Evolutionary conservation across 2,888 invertebrate genomes (phyloP), one percentile per base, ranked within the genome.

Genomic region (Erebia epiphron): DNA sequence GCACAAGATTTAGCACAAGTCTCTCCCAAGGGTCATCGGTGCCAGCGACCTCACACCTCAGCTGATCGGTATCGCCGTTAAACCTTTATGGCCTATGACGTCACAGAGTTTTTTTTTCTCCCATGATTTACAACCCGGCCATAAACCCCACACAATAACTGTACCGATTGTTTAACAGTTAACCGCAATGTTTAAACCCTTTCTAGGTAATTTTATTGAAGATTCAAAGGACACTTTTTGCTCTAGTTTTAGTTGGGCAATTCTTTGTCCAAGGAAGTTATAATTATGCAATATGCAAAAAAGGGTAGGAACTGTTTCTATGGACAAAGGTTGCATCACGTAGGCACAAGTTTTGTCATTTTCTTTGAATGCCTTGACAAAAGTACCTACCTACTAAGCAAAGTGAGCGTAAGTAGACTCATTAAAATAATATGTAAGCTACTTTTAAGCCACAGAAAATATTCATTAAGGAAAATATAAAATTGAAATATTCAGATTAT

Each of bases 171-270:
- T 91, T 91, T 86, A 88, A 92, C 91, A 87, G 88, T 89, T 89
- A 91, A 92, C 92, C 93, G 90, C 92, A 92, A 90, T 89, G 87
- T 88, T 90, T 87, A 87, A 91, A 91, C 90, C 91, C 90, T 88
- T 92, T 92, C 91, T 91, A 90, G 90, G 91, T 91, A 91, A 83
- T 80, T 79, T 84, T 84, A 86, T 82, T 83, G 79, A 84, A 74
- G 58, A 69, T 56, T 79, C 79, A 79, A 81, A 76, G 72, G 62
- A 14, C 67, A 72, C 76, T 90, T 91, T 92, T 91, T 92, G 92
- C 93, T 92, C 92, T 80, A 92, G 84, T 91, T 93, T 85, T 68
- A 74, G 80, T 84, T 80, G 82, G 86, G 82, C 79, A 82, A 85
- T 80, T 79, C 76, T 75, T 76, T 76, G 71, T 80, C 83, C 57